Evolutionary conservation across 1,140 invertebrate genomes (phyloP), one percentile per base, ranked within the genome.

Genomic region (Drosophila micromelanica): DNA sequence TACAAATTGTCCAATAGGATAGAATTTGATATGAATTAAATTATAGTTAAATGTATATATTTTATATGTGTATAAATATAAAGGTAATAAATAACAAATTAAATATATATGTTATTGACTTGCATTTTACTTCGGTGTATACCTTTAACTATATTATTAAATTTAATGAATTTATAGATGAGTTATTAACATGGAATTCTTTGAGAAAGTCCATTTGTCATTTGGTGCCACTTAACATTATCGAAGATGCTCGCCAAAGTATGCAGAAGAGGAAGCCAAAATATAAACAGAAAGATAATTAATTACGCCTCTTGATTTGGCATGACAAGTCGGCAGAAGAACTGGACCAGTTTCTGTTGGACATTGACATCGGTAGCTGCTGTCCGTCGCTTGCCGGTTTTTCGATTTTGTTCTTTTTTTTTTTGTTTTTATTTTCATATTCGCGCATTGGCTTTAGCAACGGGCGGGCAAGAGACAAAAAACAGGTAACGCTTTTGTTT

Each of bases 361-460:
- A 51, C 74, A 55, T 77, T 73, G 74, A 73, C 71, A 63, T 69
- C 42, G 49, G 15, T 6, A 13, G 5, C 60, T 72, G 30, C 61
- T 30, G 12, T 37, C 9, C 13, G 23, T 27, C 49, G 27, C 12
- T 64, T 55, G 65, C 65, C 75, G 64, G 59, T 51, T 74, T 74
- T 61, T 23, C 20, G 20, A 0, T 23, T 23, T 23, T 23, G 1
- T 20, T 23, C 0, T 23, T 23, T 32, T 15, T n/a, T 46, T 61
- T 67, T 78, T 71, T 75, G 75, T 78, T 78, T 78, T 78, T 70
- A 71, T 70, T 78, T 65, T 20, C 35, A 75, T 56, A 64, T 75
- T 78, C 65, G 72, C 72, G 27, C 54, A 55, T 52, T 42, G 57
- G n/a, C 17, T 46, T 64, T 65, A 57, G 51, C 56, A 61, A 48